Evolutionary conservation across 2,113 vertebrate species (phyloP).

Genomic region (Entosphenus tridentatus): DNA sequence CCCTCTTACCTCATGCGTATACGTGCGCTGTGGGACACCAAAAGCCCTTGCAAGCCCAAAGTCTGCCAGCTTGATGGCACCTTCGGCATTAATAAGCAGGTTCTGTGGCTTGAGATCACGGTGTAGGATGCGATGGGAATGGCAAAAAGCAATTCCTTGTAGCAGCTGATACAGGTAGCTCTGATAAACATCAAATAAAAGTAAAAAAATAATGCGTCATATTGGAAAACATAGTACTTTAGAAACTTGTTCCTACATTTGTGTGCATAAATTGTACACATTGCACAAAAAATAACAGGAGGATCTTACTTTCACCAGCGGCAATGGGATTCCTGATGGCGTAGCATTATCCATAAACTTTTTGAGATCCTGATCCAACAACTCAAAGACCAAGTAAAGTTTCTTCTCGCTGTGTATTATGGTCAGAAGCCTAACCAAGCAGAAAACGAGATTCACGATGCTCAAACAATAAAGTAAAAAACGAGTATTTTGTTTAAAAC

Average conservation of each 20-base stretch:
- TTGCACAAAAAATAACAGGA: too few species aligned
- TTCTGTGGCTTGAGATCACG: slow-evolving; percentile 83
- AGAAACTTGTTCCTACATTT: too few species aligned
- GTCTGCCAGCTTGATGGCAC: slow-evolving; percentile 76
- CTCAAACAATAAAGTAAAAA: too few species aligned
- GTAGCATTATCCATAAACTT: slow-evolving; percentile 83
- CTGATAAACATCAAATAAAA: slow-evolving; percentile 16
- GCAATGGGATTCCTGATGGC: slow-evolving; percentile 52
- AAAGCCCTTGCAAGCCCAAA: slow-evolving; percentile 82
- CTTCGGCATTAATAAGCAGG: slow-evolving; percentile 72
- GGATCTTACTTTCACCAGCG: slow-evolving; percentile 52
- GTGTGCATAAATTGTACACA: too few species aligned
- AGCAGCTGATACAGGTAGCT: slow-evolving; percentile 86
- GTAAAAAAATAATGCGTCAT: too few species aligned
- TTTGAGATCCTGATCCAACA: slow-evolving; percentile 82
- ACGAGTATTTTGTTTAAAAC: too few species aligned
- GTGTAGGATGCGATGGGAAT: slow-evolving; percentile 74
- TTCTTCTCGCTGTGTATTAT: slow-evolving; percentile 95
- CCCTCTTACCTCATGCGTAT: slow-evolving; percentile 53
- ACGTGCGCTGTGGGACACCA: slow-evolving; percentile 73
- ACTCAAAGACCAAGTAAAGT: slow-evolving; percentile 88
- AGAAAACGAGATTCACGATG: too few species aligned
- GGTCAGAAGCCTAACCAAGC: slow-evolving; percentile 37
- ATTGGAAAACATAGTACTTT: too few species aligned
- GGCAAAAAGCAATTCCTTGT: slow-evolving; percentile 77